A percentile compares a stretch with the other conserved stretches of the same genome.
Evolutionary conservation across 2,797 vertebrate genomes (phyloP).

Genomic region (Eutrigla gurnardus): DNA sequence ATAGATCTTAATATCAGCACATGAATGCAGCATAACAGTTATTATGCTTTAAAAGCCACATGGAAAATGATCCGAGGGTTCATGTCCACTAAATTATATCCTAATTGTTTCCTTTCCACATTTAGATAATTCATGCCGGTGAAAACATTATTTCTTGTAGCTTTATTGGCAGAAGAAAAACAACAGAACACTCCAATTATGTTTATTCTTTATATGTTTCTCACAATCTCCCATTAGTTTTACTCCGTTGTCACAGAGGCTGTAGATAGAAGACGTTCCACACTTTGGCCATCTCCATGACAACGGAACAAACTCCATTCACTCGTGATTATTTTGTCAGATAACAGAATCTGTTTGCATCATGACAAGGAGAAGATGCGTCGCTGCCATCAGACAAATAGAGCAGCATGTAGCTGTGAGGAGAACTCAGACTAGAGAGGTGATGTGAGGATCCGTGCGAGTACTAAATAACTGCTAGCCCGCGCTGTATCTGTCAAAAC

Average conservation of each 20-base stretch:
- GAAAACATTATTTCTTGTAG: too few species aligned
- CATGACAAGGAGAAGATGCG: neutral
- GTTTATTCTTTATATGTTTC: neutral
- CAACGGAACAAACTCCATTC: neutral
- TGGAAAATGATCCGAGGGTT: too few species aligned
- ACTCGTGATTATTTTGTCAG: neutral
- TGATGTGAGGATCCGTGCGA: slow-evolving; percentile 32
- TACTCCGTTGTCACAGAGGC: neutral
- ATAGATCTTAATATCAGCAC: too few species aligned
- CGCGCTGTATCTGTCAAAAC: slow-evolving; percentile 54
- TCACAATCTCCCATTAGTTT: neutral
- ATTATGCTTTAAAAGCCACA: too few species aligned
- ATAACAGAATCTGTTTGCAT: neutral
- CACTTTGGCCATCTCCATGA: neutral
- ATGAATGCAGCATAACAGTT: too few species aligned
- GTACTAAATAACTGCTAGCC: slow-evolving; percentile 47
- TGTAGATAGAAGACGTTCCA: neutral
- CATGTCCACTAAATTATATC: too few species aligned
- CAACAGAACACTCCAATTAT: neutral
- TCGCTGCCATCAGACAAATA: slow-evolving; percentile 20
- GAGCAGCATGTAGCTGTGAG: slow-evolving; percentile 9
- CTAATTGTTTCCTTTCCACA: too few species aligned
- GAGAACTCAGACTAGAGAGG: slow-evolving; percentile 18
- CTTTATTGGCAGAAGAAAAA: too few species aligned
- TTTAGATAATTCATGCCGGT: neutral